Evolutionary conservation across 2,888 invertebrate genomes (phyloP).

Genomic region (Timandra comae): DNA sequence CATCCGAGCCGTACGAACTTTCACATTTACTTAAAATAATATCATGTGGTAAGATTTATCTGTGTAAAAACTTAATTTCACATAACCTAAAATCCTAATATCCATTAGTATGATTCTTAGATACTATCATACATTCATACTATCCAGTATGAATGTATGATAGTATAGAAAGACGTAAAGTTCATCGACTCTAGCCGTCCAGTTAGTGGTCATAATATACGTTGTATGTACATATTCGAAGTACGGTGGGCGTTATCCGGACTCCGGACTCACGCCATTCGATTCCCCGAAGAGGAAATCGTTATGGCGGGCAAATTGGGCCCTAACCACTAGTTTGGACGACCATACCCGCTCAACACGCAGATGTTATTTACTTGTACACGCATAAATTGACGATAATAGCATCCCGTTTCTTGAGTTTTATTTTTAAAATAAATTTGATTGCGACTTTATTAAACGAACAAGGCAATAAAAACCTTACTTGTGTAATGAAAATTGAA

Average conservation of each 20-base stretch:
- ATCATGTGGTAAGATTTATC: too few species aligned
- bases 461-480: too few species aligned
- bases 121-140: too few species aligned
- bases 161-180: conserved; percentile 6
- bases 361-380: conserved; percentile 57
- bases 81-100: too few species aligned
- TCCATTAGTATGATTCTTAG: too few species aligned
- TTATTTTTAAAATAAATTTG: conserved; percentile 4
- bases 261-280: conserved; percentile 63
- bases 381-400: conserved; percentile 40
- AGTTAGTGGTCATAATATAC: too few species aligned
- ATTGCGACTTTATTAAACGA: too few species aligned
- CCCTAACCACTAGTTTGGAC: conserved; percentile 67
- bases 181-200: conserved; percentile 15
- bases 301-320: conserved; percentile 72
- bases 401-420: conserved; percentile 11
- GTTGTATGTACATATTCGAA: conserved; percentile 10
- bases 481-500: too few species aligned
- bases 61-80: too few species aligned
- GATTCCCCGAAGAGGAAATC: conserved; percentile 76
- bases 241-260: conserved; percentile 52
- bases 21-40: too few species aligned
- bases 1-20: too few species aligned
- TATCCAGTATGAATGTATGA: too few species aligned
- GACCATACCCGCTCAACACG: conserved; percentile 42